Conservation (phyloP, 2,888 invertebrate genomes). For the Lithosia quadra region DNA sequence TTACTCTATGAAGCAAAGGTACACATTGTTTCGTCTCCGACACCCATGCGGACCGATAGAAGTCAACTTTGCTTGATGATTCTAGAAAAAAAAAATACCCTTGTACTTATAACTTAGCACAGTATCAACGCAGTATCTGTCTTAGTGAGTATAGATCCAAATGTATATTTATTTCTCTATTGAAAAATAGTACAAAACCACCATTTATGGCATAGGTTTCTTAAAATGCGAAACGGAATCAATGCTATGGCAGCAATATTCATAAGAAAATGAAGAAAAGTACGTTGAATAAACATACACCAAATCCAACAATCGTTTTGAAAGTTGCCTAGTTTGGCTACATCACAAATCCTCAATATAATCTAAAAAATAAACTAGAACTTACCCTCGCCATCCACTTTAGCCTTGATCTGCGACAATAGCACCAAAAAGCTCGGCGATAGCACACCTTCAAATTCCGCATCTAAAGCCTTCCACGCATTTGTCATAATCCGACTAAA, state of each 20-base stretch:
- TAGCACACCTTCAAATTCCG: slow-evolving; percentile 83
- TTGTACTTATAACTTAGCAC: background rate
- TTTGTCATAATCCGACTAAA: slow-evolving; percentile 86
- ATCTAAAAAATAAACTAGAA: slow-evolving; percentile 17
- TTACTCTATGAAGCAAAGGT: slow-evolving; percentile 90
- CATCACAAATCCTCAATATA: too few species aligned
- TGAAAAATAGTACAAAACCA: too few species aligned
- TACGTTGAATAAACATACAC: too few species aligned
- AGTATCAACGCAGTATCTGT: background rate
- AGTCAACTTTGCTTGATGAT: slow-evolving; percentile 85
- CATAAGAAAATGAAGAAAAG: background rate
- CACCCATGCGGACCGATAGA: slow-evolving; percentile 94
- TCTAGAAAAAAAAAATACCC: slow-evolving; percentile 54
- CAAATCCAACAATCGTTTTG: too few species aligned
- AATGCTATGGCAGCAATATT: background rate
- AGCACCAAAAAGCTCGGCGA: slow-evolving; percentile 88
- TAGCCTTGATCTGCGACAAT: slow-evolving; percentile 81
- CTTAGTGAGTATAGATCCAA: too few species aligned
- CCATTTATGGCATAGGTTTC: background rate
- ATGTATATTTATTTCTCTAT: too few species aligned
- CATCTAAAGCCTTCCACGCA: slow-evolving; percentile 83
- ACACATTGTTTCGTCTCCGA: slow-evolving; percentile 91
- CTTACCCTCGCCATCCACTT: slow-evolving; percentile 79
- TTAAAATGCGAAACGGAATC: too few species aligned
- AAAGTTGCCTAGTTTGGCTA: background rate